Base-by-base conservation (phyloP, 2,797 vertebrate species). In the Arremon brunneinucha region DNA sequence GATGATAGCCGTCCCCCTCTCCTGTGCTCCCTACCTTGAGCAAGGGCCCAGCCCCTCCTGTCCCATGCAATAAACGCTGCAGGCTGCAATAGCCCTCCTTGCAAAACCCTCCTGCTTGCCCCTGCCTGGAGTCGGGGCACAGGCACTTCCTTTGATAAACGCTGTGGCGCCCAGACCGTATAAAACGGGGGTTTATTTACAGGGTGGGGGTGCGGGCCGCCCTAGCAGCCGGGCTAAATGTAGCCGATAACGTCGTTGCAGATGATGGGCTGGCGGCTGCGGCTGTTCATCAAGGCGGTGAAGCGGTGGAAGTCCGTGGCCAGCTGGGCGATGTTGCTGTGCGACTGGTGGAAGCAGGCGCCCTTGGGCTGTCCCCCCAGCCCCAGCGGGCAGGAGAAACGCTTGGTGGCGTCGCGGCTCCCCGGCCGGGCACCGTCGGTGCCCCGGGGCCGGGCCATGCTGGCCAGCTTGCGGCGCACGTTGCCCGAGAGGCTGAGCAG, bases 251-350 rank as follows among this genome's bases (percentile, higher is more conserved):
- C 98, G 81, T 99, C 99, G 24, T 98, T 99, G 97, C 99, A 99
- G 97, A 99, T 99, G 97, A 99, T 99, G 87, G 99, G 99, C 72
- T 99, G 99, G 74, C 99, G 98, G 91, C 99, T 99, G 91, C 99
- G 99, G n/a, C 99, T 99, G 97, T 98, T 99, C 98, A 99, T 98
- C 68, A 99, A 98, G 28, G 98, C 98, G 0, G 98, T 98, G 92
- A 99, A 99, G 90, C 97, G 98, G 92, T 99, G 98, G 92, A 98
- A 98, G 92, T 99, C 99, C 4, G 98, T 94, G 85, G 98, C 98
- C 77, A 98, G 84, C 74, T 99, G 98, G 23, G 99, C 97, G 4
- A 99, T 97, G 75, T 99, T 98, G 44, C 98, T 98, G 95, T 99
- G 98, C 10, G 99, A 99, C 97, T 99, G 99, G 96, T 99, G 98